These are phyloP conservation scores for Tethea ocularis DNA, from an alignment of 2,888 invertebrate genomes.

Conservation along the genomic window DNA sequence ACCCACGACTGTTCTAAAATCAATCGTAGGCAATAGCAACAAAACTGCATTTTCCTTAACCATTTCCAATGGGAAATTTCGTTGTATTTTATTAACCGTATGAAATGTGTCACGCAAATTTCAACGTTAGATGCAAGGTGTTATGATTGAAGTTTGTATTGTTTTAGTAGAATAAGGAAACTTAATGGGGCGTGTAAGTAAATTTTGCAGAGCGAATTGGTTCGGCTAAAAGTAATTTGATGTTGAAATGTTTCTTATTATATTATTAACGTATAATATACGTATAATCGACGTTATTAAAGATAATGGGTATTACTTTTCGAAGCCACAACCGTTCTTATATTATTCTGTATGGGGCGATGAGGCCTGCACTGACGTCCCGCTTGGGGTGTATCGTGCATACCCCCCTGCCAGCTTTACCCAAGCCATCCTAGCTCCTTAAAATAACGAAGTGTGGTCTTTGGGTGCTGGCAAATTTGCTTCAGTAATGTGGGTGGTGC, in stretches of 20 bases:
- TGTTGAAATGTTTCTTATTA: neutral
- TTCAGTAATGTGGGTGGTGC: too few relatives aligned
- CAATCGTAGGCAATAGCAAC: neutral
- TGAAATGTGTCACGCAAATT: neutral
- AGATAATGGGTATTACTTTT: neutral
- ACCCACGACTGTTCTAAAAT: neutral
- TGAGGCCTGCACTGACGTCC: too few relatives aligned
- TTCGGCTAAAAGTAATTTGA: neutral
- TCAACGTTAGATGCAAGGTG: neutral
- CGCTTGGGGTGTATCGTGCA: too few relatives aligned
- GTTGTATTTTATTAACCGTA: neutral
- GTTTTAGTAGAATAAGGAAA: neutral
- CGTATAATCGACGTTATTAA: neutral
- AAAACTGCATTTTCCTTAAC: neutral
- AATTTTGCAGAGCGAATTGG: constrained; percentile 1
- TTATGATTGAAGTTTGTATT: neutral
- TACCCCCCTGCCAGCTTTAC: too few relatives aligned
- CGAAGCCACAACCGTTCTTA: too few relatives aligned
- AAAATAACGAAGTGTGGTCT: too few relatives aligned
- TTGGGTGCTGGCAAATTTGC: too few relatives aligned
- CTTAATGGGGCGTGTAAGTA: neutral
- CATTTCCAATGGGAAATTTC: neutral
- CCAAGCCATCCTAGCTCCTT: too few relatives aligned
- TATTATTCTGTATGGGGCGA: too few relatives aligned
- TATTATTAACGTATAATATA: too few relatives aligned